Conservation (phyloP, 2,113 vertebrate species). For the Enhydra lutris region DNA sequence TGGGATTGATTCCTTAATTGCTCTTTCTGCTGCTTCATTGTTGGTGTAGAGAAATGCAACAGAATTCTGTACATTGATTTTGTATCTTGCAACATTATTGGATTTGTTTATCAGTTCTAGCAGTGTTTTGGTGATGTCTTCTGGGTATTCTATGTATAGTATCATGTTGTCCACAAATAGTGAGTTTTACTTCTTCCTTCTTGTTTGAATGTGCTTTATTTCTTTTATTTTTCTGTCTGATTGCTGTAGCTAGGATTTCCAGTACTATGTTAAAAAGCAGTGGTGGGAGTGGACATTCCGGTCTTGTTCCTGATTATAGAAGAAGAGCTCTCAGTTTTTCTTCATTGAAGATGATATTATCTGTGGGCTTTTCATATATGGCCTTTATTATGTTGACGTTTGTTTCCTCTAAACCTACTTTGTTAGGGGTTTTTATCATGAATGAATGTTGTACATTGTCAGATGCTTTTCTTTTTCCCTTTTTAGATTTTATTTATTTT, state of each 20-base stretch:
- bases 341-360: not conserved
- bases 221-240: not conserved
- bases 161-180: not conserved
- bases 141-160: not conserved
- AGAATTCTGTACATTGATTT: not conserved
- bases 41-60: not conserved
- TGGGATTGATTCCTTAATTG: not conserved
- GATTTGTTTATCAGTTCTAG: not conserved
- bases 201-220: not conserved
- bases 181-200: not conserved
- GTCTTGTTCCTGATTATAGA: not conserved
- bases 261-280: not conserved
- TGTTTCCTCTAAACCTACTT: not conserved
- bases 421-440: not conserved
- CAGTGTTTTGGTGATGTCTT: not conserved
- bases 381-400: not conserved
- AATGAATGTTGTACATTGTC: not conserved
- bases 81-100: not conserved
- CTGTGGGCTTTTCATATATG: not conserved
- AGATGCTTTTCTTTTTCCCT: not conserved
- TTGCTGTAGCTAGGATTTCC: not conserved
- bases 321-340: not conserved
- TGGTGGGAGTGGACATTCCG: not conserved
- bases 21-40: not conserved
- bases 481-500: too few species aligned